phyloP scores from a whole-genome alignment of 1,140 invertebrate genomes.

The Drosophila lacteicornis region DNA sequence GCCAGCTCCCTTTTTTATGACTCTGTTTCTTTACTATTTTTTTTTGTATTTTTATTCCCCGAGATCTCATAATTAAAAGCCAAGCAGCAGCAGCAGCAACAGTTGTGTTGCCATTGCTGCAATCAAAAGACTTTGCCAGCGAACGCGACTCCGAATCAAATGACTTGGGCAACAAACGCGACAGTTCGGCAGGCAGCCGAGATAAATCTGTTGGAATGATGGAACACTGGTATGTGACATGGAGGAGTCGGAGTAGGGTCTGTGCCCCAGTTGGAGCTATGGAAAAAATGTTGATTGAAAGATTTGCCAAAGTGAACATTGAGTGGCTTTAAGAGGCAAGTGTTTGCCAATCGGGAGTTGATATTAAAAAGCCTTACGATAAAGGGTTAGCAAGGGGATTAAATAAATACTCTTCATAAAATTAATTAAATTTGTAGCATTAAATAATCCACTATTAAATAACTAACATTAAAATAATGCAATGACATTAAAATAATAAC shows the following conservation, averaged over 20 bases:
- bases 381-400: too few relatives aligned
- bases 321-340: not conserved
- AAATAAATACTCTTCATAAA: too few relatives aligned
- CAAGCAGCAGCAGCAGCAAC: not conserved
- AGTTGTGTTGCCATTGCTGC: constrained; percentile 12
- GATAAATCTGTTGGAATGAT: constrained; percentile 36
- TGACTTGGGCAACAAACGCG: constrained; percentile 80
- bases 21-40: not conserved
- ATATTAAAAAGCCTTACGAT: not conserved
- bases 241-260: not conserved
- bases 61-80: constrained; percentile 12
- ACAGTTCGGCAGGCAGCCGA: constrained; percentile 26
- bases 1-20: constrained; percentile 16
- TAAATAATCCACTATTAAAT: too few relatives aligned
- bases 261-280: not conserved
- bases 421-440: too few relatives aligned
- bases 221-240: constrained; percentile 18
- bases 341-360: not conserved
- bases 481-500: too few relatives aligned
- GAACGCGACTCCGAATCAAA: constrained; percentile 59
- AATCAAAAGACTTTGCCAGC: constrained; percentile 76
- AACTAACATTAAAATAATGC: not conserved
- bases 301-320: constrained; percentile 19
- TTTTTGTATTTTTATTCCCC: constrained; percentile 4
- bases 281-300: constrained; percentile 12